These are phyloP conservation scores for Cheilosia vulpina DNA, from an alignment of 2,888 invertebrate species.

Conservation along the genomic window DNA sequence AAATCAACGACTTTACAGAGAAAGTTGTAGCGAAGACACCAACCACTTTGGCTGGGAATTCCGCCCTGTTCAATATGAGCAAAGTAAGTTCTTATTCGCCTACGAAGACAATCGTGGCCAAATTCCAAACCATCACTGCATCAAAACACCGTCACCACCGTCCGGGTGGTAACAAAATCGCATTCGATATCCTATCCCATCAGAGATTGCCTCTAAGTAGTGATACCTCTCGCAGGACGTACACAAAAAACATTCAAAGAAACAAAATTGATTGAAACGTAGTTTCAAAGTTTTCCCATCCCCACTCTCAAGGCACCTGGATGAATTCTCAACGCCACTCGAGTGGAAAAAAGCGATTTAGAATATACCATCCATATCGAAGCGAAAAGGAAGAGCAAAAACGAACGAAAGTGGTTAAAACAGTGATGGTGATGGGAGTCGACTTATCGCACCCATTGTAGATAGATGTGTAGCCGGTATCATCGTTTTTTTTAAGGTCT, in stretches of 20 bases:
- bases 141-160: too few species aligned
- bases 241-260: neutral
- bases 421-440: constrained; percentile 67
- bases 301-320: constrained; percentile 56
- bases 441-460: constrained; percentile 68
- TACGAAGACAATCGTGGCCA: too few species aligned
- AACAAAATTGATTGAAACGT: constrained; percentile 35
- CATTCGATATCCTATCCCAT: too few species aligned
- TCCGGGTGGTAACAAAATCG: too few species aligned
- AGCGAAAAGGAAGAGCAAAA: constrained; percentile 10
- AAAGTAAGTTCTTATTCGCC: too few species aligned
- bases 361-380: constrained; percentile 17
- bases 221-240: neutral
- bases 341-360: constrained; percentile 63
- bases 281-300: constrained; percentile 29
- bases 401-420: constrained; percentile 49
- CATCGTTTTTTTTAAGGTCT: constrained; percentile 56
- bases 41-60: too few species aligned
- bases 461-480: constrained; percentile 51
- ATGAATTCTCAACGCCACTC: constrained; percentile 64
- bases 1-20: too few species aligned
- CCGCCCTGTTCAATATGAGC: too few species aligned
- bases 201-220: too few species aligned
- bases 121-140: too few species aligned
- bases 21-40: too few species aligned